Percentiles rank a stretch among this genome's conserved stretches.
These are phyloP conservation scores for Scartelaos histophorus DNA, from an alignment of 2,113 vertebrate species.

Conservation along the genomic window DNA sequence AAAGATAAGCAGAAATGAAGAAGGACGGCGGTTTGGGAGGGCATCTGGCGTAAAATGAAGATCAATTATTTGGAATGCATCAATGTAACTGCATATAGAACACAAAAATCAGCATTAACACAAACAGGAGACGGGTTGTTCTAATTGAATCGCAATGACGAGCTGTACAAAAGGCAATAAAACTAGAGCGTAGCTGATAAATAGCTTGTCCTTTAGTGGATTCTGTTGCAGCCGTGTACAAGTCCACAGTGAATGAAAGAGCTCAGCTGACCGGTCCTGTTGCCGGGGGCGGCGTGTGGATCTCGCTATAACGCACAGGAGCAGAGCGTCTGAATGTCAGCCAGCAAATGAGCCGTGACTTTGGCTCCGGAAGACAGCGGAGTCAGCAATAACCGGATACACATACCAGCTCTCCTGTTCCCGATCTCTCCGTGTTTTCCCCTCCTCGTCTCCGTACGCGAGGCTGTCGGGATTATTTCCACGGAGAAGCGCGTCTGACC, in stretches of 20 bases:
- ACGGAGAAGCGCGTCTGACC: conserved; percentile 29
- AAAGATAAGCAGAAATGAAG: no score
- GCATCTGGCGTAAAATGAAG: not conserved
- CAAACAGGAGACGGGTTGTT: not conserved
- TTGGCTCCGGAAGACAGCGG: conserved; percentile 43
- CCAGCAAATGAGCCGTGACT: conserved; percentile 65
- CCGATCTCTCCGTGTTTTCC: conserved; percentile 19
- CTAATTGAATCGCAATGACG: not conserved
- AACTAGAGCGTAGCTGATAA: not conserved
- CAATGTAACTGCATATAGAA: no score
- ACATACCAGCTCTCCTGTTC: conserved; percentile 40
- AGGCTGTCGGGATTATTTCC: conserved; percentile 35
- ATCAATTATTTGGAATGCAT: not conserved
- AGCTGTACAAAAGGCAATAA: not conserved
- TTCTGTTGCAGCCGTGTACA: not conserved
- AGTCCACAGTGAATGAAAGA: conserved; percentile 6
- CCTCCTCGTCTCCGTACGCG: not conserved
- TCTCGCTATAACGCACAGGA: conserved; percentile 37
- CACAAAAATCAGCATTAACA: not conserved
- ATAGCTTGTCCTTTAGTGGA: not conserved
- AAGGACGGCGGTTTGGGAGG: not conserved
- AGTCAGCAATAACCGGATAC: conserved; percentile 57
- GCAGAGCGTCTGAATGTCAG: conserved; percentile 57
- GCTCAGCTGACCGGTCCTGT: conserved; percentile 24
- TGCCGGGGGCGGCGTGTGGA: conserved; percentile 32